Conservation (phyloP, 2,888 invertebrate species). For the Pandemis corylana region DNA sequence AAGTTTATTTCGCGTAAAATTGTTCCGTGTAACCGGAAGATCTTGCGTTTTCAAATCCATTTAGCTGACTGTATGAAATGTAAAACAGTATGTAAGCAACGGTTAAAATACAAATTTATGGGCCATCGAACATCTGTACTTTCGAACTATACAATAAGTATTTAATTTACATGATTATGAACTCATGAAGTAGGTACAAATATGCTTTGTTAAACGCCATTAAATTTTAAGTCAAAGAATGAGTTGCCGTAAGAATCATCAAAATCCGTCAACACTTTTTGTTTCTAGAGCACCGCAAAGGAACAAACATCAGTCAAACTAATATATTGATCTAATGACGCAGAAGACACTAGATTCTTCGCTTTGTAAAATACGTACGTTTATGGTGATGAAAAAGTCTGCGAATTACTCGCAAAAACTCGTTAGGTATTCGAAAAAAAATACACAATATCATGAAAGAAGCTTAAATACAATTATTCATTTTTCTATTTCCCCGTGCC, state of each 20-base stretch:
- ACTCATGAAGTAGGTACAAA: no score
- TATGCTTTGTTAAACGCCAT: no score
- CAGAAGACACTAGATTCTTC: no score
- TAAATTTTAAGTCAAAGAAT: no score
- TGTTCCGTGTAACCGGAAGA: neutral
- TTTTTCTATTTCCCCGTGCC: neutral
- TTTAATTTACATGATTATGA: no score
- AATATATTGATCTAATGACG: no score
- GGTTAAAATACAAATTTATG: conserved; percentile 5
- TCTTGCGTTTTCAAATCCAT: conserved; percentile 8
- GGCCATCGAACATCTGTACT: neutral
- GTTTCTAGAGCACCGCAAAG: no score
- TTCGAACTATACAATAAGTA: no score
- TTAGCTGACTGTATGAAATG: neutral
- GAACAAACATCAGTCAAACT: no score
- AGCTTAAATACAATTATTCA: conserved; percentile 5
- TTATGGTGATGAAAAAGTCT: neutral
- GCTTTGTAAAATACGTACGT: no score
- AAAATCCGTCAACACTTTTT: no score
- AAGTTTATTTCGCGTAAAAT: conserved; percentile 14
- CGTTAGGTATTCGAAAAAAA: neutral
- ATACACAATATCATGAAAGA: neutral
- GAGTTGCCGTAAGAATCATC: no score
- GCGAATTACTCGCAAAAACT: neutral
- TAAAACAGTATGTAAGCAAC: neutral